Base-by-base conservation (phyloP, 2,113 vertebrate species). In the Athene noctua region DNA sequence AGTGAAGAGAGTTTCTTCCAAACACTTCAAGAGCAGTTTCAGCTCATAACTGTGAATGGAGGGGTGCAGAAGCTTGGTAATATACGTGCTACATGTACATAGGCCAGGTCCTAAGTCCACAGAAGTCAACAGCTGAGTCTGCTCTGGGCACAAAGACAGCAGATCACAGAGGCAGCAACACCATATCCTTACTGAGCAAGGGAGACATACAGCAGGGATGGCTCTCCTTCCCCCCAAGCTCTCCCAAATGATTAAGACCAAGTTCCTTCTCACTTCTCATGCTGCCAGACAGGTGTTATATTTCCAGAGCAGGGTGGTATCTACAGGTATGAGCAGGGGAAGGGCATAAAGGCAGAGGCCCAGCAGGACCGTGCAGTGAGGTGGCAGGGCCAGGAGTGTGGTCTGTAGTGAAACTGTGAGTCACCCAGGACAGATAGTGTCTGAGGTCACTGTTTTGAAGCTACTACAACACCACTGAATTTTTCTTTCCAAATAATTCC, bases 1-100 rank as follows among this genome's bases (percentile, higher is more conserved):
- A 80, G n/a, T 13, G 38, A 82, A 44, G 44, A 52, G 47, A 52
- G 22, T 90, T 94, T 80, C 91, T 70, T 82, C 46, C 82, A 65
- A 59, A 82, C 57, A 59, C 42, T 74, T 68, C 40, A 80, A 47
- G 70, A 90, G 62, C 44, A 65, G 40, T 62, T 75, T 77, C 81
- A 89, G 81, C 70, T 73, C 15, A 1, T 13, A 85, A 15, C 54
- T 9, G 2, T 40, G 94, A 91, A 55, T 42, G 57, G 23, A 78
- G 38, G 15, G 13, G 17, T 51, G 62, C 1, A 8, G 40, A n/a
- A 25, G 18, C 29, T 84, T 81, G 68, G 70, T 72, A 6, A 52
- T 14, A 27, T 1, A 13, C 29, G 23, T 1, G 21, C n/a, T 81
- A 66, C 38, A 14, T 38, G 30, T 13, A 16, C 61, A n/a, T 3